Evolutionary conservation across 2,113 vertebrate species (phyloP), one percentile per base, ranked within the genome.

Genomic region (Cygnus buccinator): DNA sequence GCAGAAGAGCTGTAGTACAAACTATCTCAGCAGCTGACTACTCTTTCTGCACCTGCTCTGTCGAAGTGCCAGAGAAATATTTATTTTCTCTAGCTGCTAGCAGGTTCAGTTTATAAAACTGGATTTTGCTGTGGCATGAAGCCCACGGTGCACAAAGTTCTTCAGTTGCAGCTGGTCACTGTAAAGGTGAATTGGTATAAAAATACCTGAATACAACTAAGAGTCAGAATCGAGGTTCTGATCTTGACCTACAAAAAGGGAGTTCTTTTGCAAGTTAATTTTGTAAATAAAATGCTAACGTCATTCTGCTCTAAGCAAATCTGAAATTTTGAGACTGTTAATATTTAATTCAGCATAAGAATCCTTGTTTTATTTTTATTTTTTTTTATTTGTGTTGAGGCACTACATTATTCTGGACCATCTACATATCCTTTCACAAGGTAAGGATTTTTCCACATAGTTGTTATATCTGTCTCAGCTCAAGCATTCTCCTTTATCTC

Each of bases 11-110:
- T 73, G 31, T 12, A 70, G 59, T 3, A 71, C 44, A 77, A 91
- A 41, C 35, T 59, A 2, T n/a, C 90, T 84, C 86, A 90, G 81
- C 92, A 93, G 57, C 74, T 95, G 74, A 91, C 44, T 94, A 37
- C 31, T 76, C 79, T 54, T 95, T 46, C 61, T 94, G 92, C 61
- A 97, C 88, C 89, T 87, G 94, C 59, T 84, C 92, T 85, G 89
- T 93, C 29, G 26, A 89, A 54, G 62, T 58, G 33, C 55, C 90
- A 93, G 66, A 43, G 54, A 86, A 92, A 46, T 33, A 61, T 84
- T 92, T 94, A 80, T 43, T 74, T 92, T 89, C 76, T 79, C 23
- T 35, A 93, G 91, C 21, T 95, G 54, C 79, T 73, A 71, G 57
- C 28, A 92, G 39, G 37, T 61, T 88, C 84, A 87, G 88, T 54